Percentiles rank a stretch among this genome's conserved stretches.
These are phyloP conservation scores for Euplagia quadripunctaria DNA, from an alignment of 2,888 invertebrate species.

Conservation along the genomic window DNA sequence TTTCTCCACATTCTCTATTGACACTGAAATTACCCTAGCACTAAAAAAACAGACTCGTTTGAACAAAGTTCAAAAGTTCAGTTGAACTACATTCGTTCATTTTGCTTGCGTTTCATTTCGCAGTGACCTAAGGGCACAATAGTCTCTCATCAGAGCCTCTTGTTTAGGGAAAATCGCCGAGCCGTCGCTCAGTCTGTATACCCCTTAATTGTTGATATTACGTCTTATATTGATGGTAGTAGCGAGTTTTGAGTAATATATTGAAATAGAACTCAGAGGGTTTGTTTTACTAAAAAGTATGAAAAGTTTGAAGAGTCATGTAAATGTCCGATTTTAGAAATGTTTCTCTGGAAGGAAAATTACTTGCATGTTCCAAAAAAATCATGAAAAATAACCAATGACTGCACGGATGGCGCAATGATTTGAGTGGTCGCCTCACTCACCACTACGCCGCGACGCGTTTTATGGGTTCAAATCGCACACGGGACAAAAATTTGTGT, in stretches of 20 bases:
- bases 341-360: too few species aligned
- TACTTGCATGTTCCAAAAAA: too few species aligned
- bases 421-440: too few species aligned
- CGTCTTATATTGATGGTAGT: conserved; percentile 33
- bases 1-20: neutral
- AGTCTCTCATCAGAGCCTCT: conserved; percentile 79
- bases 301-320: neutral
- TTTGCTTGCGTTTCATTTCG: conserved; percentile 46
- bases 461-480: too few species aligned
- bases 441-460: too few species aligned
- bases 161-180: conserved; percentile 74
- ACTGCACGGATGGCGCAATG: too few species aligned
- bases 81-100: conserved; percentile 43
- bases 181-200: conserved; percentile 60
- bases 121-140: conserved; percentile 67
- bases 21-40: neutral
- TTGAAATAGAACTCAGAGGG: neutral
- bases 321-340: neutral
- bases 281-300: neutral
- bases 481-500: too few species aligned
- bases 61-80: conserved; percentile 44
- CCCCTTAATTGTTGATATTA: conserved; percentile 69
- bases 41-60: conserved; percentile 27
- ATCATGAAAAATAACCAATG: too few species aligned
- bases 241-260: neutral